Conservation (phyloP, 2,113 vertebrate genomes). For the Strix aluco region DNA sequence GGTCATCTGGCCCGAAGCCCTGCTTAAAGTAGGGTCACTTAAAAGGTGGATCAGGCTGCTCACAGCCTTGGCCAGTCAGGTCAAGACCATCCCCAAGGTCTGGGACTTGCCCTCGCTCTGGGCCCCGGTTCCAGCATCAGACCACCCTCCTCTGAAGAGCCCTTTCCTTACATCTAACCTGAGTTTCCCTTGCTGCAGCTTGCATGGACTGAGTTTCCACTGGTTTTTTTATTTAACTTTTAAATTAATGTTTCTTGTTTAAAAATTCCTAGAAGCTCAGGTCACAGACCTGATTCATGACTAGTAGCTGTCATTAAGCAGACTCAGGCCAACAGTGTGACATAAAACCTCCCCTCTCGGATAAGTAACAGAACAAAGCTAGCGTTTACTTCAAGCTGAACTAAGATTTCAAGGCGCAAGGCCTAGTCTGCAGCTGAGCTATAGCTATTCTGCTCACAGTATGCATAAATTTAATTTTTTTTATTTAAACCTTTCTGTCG, state of each 20-base stretch:
- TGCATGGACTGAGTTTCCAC: accelerated
- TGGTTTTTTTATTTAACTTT: background rate
- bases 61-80: background rate
- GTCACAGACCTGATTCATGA: background rate
- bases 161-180: accelerated
- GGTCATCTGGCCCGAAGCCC: background rate
- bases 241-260: background rate
- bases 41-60: background rate
- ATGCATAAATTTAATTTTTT: background rate
- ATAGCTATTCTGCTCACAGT: background rate
- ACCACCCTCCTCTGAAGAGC: background rate
- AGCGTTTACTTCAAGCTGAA: background rate
- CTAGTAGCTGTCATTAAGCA: background rate
- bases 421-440: background rate
- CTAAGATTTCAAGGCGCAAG: background rate
- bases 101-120: background rate
- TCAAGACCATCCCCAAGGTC: too few relatives aligned
- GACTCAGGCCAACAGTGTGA: background rate
- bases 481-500: background rate
- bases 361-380: background rate
- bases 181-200: background rate
- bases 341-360: background rate
- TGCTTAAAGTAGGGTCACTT: background rate
- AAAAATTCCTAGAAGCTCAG: background rate
- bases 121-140: too few relatives aligned